Evolutionary conservation across 2,113 vertebrate genomes (phyloP), one percentile per base, ranked within the genome.

Genomic region (Microtus richardsoni): DNA sequence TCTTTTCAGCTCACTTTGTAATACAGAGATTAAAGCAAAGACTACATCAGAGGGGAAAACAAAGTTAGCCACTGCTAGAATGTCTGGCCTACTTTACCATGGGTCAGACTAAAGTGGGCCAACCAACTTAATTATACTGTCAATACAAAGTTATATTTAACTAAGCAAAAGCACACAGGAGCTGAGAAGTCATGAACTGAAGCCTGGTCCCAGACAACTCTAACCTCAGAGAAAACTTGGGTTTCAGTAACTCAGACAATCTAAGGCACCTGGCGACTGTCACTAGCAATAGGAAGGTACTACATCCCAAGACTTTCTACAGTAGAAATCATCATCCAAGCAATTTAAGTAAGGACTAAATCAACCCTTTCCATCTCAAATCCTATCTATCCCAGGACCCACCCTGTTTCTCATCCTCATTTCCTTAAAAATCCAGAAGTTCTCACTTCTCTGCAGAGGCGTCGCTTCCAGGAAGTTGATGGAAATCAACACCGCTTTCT

Each of bases 261-360:
- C 94, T 92, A 91, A 88, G 68, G 91, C 58, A 94, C 6, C 68
- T 77, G 83, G 26, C 13, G 36, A 90, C 62, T 88, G 93, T 97
- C 98, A 98, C 95, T 95, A 98, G 98, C 92, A 97, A 84, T 91
- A 64, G 94, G 94, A 85, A 89, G 84, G 94, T 44, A 47, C 3
- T 75, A 87, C 60, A 26, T 71, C 86, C 96, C 97, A 93, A 70
- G 96, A 84, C 94, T 98, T 98, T 89, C 92, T 91, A 64, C 4
- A 3, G 62, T 80, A 26, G 86, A 93, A 98, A 75, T 54, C 14
- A 36, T 70, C 77, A 93, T 74, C 89, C 92, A 22, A 79, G 71
- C 0, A 17, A 73, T 73, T 88, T n/a, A 24, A 8, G 28, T 52
- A 24, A 1, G 17, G 75, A 71, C 47, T 84, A 93, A 87, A 96